Evolutionary conservation across 2,113 vertebrate genomes (phyloP), one percentile per base, ranked within the genome.

Genomic region (Rhipidura dahli): DNA sequence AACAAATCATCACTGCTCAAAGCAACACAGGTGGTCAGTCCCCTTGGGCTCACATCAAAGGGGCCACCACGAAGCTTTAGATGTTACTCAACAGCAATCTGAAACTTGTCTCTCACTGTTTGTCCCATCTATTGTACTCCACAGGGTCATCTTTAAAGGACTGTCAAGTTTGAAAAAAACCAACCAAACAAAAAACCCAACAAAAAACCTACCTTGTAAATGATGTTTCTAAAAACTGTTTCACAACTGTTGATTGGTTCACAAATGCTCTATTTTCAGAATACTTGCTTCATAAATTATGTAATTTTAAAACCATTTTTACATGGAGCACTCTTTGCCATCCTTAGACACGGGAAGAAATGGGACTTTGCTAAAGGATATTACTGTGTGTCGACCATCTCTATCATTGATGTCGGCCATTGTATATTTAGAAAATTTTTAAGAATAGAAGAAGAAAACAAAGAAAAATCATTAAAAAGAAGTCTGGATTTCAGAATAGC

Each of bases 1-100:
- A 94, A 90, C 89, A 95, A 95, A 80, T 97, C 97, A 93, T 93
- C 95, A 95, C 87, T 27, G 12, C 44, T 31, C 18, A 84, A 79
- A 93, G 53, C 60, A 77, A 83, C 84, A 81, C 90, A 97, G 94
- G 92, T 96, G 92, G 95, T 65, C 72, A 93, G 65, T 59, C 69
- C 88, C 83, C 83, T 88, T 83, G 96, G 89, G 95, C 44, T 84
- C 70, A 95, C 94, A 97, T 98, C 96, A 97, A 98, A 98, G 97
- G 71, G 95, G 90, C 97, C 87, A 95, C 97, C 88, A 79, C 1
- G 87, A 96, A 95, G 90, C 83, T 95, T 97, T 57, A 81, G 39
- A 96, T 61, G 82, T 75, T 64, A 57, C 42, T 72, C 42, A 69
- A 42, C 82, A 42, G 69, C 64, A 83, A 90, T 64, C 68, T 96